Percentiles rank a stretch among this genome's conserved stretches.
Conservation (phyloP, 2,888 invertebrate genomes). For the Volucella inanis region DNA sequence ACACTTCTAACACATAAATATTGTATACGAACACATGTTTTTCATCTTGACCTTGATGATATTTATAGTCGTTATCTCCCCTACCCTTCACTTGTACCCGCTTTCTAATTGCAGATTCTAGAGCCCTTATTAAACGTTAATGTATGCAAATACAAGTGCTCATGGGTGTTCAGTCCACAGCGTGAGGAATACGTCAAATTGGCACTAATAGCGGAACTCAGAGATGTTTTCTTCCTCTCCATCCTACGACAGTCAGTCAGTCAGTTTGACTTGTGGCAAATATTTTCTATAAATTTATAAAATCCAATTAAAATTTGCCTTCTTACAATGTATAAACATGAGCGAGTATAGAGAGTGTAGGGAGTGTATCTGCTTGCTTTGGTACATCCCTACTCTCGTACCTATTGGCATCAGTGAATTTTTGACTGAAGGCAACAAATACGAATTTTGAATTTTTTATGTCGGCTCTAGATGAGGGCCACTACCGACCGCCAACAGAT, state of each 20-base stretch:
- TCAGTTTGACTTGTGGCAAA: no score
- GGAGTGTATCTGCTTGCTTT: not conserved
- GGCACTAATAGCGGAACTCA: not conserved
- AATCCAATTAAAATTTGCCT: constrained; percentile 5
- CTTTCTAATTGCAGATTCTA: not conserved
- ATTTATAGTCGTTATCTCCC: no score
- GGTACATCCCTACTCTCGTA: not conserved
- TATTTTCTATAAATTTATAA: constrained; percentile 11
- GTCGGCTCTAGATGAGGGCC: not conserved
- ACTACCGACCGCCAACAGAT: not conserved
- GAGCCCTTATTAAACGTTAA: constrained; percentile 5
- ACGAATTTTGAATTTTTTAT: constrained; percentile 1
- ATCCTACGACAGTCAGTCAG: no score
- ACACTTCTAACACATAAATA: no score
- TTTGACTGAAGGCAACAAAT: not conserved
- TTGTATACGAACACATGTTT: no score
- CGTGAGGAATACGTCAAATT: not conserved
- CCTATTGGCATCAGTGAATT: not conserved
- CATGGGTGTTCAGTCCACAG: no score
- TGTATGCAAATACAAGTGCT: not conserved
- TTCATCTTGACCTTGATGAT: not conserved
- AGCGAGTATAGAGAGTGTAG: not conserved
- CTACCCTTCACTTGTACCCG: no score
- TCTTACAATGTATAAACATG: not conserved
- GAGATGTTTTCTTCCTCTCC: no score